Conservation (phyloP, 2,888 invertebrate genomes). For the Chymomyza fuscimana region DNA sequence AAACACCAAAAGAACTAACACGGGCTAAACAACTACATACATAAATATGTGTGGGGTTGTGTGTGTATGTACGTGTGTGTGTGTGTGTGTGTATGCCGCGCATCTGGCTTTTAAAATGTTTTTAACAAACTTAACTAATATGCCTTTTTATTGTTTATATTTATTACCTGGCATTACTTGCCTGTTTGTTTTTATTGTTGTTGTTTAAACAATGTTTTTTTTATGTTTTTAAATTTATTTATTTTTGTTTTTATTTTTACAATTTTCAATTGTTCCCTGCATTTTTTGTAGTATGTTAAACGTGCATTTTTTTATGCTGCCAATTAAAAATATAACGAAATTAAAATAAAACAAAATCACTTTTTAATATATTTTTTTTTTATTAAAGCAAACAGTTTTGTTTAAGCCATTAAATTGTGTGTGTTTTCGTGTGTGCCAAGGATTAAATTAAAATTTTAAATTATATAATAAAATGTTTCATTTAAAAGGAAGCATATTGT, state of each 20-base stretch:
- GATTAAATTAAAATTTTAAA: constrained; percentile 55
- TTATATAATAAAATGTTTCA: constrained; percentile 65
- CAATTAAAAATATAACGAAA: constrained; percentile 24
- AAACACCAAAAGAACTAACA: constrained; percentile 71
- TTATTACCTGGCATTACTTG: neutral
- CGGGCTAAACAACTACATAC: constrained; percentile 67
- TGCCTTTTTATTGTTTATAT: constrained; percentile 19
- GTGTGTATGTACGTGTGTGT: constrained; percentile 21
- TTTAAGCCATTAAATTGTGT: constrained; percentile 59
- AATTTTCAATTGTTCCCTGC: constrained; percentile 74
- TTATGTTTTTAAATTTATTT: constrained; percentile 14
- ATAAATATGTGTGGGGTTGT: constrained; percentile 37
- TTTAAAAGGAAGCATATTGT: constrained; percentile 72
- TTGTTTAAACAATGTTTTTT: constrained; percentile 42
- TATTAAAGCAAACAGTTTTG: constrained; percentile 39
- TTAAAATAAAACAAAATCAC: constrained; percentile 3
- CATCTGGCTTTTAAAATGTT: constrained; percentile 22
- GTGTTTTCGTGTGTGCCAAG: constrained; percentile 49
- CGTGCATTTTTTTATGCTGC: constrained; percentile 34
- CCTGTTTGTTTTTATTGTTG: constrained; percentile 1
- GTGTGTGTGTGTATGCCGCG: constrained; percentile 11
- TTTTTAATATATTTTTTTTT: constrained; percentile 17
- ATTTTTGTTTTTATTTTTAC: constrained; percentile 50
- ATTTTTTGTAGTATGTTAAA: constrained; percentile 63
- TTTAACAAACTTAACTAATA: constrained; percentile 9